A percentile compares a stretch with the other conserved stretches of the same genome.
Evolutionary conservation across 2,888 invertebrate species (phyloP).

Genomic region (Tinea semifulvella): DNA sequence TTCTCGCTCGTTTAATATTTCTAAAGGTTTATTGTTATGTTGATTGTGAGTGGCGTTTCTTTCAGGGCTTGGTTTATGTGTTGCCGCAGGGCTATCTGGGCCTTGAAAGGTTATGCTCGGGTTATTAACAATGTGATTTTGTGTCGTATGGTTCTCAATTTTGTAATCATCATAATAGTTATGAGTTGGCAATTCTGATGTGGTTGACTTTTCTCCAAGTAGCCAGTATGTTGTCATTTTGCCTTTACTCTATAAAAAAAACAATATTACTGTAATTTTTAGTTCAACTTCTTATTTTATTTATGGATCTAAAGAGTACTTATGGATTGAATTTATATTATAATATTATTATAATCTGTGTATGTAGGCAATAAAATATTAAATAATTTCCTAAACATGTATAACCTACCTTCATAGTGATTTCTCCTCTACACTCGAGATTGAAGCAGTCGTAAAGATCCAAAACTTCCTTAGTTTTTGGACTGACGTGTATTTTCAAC

Average conservation of each 20-base stretch:
- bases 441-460: conserved; percentile 88
- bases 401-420: conserved; percentile 86
- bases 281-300: too few relatives aligned
- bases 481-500: conserved; percentile 90
- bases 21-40: conserved; percentile 29
- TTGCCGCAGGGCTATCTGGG: conserved; percentile 55
- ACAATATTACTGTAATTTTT: conserved; percentile 8
- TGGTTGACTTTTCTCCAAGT: conserved; percentile 71
- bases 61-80: conserved; percentile 48
- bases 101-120: conserved; percentile 60
- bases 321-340: too few relatives aligned
- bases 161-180: not conserved
- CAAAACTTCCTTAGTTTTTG: conserved; percentile 84
- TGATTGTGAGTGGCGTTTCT: conserved; percentile 25
- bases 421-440: conserved; percentile 84
- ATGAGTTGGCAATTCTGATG: conserved; percentile 7
- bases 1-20: conserved; percentile 44
- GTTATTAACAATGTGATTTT: conserved; percentile 23
- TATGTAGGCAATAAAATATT: not conserved
- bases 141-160: conserved; percentile 2
- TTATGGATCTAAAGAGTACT: too few relatives aligned
- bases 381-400: not conserved
- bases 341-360: not conserved
- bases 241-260: conserved; percentile 79
- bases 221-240: conserved; percentile 91